These are phyloP conservation scores for Enteromius trimaculatus DNA, from an alignment of 2,797 vertebrate species.

Conservation along the genomic window DNA sequence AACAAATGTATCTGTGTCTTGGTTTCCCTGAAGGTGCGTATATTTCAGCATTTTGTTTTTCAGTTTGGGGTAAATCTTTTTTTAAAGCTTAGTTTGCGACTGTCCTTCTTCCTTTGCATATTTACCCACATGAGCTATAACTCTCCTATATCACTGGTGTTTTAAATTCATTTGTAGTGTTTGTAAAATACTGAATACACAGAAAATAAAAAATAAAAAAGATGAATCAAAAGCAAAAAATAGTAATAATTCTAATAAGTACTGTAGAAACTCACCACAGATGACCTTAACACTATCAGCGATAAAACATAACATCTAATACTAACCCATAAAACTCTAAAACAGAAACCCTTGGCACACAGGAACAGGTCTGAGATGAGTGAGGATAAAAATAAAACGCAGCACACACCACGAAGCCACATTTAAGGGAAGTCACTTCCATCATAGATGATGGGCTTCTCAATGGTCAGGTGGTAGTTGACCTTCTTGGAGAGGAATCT, in stretches of 20 bases:
- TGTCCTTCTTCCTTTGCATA: not conserved
- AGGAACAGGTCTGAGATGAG: not conserved
- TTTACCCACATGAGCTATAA: not conserved
- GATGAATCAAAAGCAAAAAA: not conserved
- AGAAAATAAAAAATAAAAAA: not conserved
- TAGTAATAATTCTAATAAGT: not conserved
- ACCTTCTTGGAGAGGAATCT: conserved; percentile 97
- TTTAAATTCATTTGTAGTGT: conserved; percentile 17
- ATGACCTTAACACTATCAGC: not conserved
- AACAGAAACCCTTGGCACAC: conserved; percentile 18
- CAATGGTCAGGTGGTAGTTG: conserved; percentile 89
- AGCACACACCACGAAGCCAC: conserved; percentile 16
- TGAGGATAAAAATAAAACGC: conserved; percentile 38
- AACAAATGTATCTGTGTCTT: not conserved
- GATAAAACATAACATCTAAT: conserved; percentile 1
- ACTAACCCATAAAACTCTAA: not conserved
- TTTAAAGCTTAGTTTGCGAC: not conserved
- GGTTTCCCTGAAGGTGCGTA: not conserved
- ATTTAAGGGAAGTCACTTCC: conserved; percentile 90
- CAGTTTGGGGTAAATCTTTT: not conserved
- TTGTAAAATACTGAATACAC: not conserved
- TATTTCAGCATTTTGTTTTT: not conserved
- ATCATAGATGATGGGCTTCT: conserved; percentile 91
- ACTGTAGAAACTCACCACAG: not conserved
- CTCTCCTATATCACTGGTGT: not conserved